Percentiles rank a stretch among this genome's conserved stretches.
phyloP scores from a whole-genome alignment of 2,888 invertebrate species.

The Octonoba sinensis region DNA sequence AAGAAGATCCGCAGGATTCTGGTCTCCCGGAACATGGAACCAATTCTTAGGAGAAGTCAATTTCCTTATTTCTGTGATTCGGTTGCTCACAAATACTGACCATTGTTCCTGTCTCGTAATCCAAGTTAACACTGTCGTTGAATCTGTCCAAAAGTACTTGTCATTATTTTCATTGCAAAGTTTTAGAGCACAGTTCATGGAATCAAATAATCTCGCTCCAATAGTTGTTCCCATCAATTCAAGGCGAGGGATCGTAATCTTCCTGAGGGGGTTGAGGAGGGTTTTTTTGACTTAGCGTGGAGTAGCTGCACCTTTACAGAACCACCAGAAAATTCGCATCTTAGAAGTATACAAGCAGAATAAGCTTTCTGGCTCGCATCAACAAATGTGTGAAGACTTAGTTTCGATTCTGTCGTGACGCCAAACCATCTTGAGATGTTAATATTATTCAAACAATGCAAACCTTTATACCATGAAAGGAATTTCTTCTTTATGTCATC shows the following conservation, averaged over 20 bases:
- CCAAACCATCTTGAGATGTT: slow-evolving; percentile 7
- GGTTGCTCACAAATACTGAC: slow-evolving; percentile 10
- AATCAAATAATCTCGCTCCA: background rate
- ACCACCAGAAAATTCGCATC: background rate
- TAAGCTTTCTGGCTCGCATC: slow-evolving; percentile 15
- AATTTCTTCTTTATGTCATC: slow-evolving; percentile 8
- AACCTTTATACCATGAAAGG: background rate
- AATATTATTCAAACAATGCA: background rate
- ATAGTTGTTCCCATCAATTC: slow-evolving; percentile 1
- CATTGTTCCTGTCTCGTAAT: slow-evolving; percentile 3
- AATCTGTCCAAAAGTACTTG: slow-evolving; percentile 22
- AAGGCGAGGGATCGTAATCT: slow-evolving; percentile 9
- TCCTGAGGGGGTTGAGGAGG: slow-evolving; percentile 7
- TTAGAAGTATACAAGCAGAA: background rate
- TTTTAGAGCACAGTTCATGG: background rate
- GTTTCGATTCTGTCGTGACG: background rate
- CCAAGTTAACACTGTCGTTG: slow-evolving; percentile 16
- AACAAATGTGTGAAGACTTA: slow-evolving; percentile 4
- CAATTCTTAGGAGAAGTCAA: slow-evolving; percentile 7
- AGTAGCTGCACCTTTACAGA: background rate
- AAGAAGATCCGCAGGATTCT: slow-evolving; percentile 1
- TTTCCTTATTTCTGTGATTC: background rate
- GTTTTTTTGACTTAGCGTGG: slow-evolving; percentile 8
- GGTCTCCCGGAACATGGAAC: background rate
- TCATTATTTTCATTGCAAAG: background rate